Evolutionary conservation across 2,113 vertebrate species (phyloP).

Genomic region (Oncorhynchus mykiss): DNA sequence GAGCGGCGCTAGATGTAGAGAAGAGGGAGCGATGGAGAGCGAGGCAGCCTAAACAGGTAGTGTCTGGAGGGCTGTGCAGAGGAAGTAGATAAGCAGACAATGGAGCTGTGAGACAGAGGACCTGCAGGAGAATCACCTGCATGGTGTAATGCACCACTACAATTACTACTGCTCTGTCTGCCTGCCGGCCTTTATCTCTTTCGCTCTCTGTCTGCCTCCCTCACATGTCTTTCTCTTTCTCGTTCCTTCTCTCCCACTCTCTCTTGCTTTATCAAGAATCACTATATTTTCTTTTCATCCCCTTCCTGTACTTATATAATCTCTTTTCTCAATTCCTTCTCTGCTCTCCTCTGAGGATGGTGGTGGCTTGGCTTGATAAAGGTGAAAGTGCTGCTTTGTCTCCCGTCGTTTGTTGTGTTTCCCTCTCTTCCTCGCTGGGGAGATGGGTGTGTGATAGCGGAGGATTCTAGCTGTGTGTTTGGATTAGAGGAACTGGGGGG

Average conservation of each 20-base stretch:
- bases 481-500: slow-evolving; percentile 52
- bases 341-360: slow-evolving; percentile 14
- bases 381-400: slow-evolving; percentile 76
- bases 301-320: neutral
- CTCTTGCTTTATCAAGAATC: neutral
- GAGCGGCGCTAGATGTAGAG: neutral
- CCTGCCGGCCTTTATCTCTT: neutral
- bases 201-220: slow-evolving; percentile 20
- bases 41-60: slow-evolving; percentile 73
- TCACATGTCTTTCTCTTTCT: slow-evolving; percentile 24
- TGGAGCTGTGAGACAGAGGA: slow-evolving; percentile 59
- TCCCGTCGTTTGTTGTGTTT: slow-evolving; percentile 64
- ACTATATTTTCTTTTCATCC: slow-evolving; percentile 10
- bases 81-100: slow-evolving; percentile 77
- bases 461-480: slow-evolving; percentile 70
- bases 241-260: neutral
- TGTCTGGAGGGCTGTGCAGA: slow-evolving; percentile 50
- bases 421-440: slow-evolving; percentile 58
- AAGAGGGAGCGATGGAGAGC: slow-evolving; percentile 19
- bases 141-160: slow-evolving; percentile 36
- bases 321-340: neutral
- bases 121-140: slow-evolving; percentile 70
- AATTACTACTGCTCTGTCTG: slow-evolving; percentile 1
- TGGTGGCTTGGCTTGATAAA: slow-evolving; percentile 65
- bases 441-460: slow-evolving; percentile 65